Base-by-base conservation (phyloP, 2,797 vertebrate species). In the Scomberomorus guttatus region DNA sequence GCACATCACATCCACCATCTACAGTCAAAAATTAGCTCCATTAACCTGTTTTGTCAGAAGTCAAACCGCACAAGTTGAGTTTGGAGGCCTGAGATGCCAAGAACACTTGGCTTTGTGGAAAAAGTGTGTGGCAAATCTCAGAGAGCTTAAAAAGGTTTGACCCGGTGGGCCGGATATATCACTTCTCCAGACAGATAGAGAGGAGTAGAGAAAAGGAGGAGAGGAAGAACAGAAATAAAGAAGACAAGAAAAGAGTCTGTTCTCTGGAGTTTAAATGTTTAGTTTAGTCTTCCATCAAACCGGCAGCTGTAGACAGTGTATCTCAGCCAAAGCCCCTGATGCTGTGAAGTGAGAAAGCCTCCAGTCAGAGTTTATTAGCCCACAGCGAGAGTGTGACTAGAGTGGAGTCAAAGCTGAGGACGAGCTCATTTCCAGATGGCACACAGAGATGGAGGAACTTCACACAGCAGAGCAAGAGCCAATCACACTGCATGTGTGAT, bases 351-450 rank as follows among this genome's bases (percentile, higher is more conserved):
- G 72, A 84, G 82, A 90, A 89, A 86, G 74, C 80, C 70, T 68
- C 62, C 50, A 81, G 76, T 84, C 77, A 67, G 73, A 79, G 64
- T 90, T 90, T 86, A 87, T 84, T 87, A 86, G 82, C 68, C 71
- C 25, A 22, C 81, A 72, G 80, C 1, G 44, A 83, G 65, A 9
- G 44, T 74, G 80, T 6, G 77, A 84, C 79, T 62, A 79, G 80
- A 51, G 72, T 5, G 17, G 70, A 88, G 81, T 79, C 74, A 57
- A 79, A 4, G 67, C 55, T 24, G 60, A 84, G 68, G 75, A 86
- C 32, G 46, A 90, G 78, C 66, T 44, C 27, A 79, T 85, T 87
- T 91, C 90, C 90, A 92, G 91, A 91, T 93, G 90, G 78, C 62
- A n/a, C 57, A 11, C 44, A 56, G 52, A 70, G 61, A 85, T 55